These are phyloP conservation scores for Lagodon rhomboides DNA, from an alignment of 2,797 vertebrate genomes.

Conservation along the genomic window DNA sequence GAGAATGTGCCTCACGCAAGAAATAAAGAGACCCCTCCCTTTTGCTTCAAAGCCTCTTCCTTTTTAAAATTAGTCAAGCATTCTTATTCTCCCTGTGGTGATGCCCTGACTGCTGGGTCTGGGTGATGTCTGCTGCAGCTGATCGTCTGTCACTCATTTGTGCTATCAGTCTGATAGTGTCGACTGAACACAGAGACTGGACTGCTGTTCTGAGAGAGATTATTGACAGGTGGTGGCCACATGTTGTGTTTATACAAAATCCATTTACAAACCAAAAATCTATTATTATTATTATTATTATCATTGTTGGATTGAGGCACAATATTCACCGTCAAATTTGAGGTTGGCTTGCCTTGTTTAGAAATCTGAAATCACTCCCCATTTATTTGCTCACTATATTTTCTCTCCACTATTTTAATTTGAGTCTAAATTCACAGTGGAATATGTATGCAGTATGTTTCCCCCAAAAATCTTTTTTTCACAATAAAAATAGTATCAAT, in stretches of 20 bases:
- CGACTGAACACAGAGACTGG: constrained; percentile 58
- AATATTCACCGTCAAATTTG: neutral
- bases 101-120: constrained; percentile 73
- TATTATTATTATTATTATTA: no score
- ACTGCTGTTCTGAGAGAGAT: constrained; percentile 8
- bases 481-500: neutral
- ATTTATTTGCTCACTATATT: neutral
- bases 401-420: neutral
- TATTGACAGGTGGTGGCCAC: constrained; percentile 37
- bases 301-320: neutral
- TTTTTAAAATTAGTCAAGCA: constrained; percentile 72
- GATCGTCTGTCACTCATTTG: constrained; percentile 81
- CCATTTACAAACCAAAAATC: neutral
- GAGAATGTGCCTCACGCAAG: constrained; percentile 68
- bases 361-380: neutral
- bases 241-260: constrained; percentile 23
- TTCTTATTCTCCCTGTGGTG: constrained; percentile 66
- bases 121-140: constrained; percentile 81
- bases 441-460: neutral
- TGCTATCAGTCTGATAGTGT: constrained; percentile 80
- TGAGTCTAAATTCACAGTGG: neutral
- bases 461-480: neutral
- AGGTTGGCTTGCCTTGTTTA: neutral
- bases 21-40: constrained; percentile 65
- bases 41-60: constrained; percentile 57